A percentile compares a stretch with the other conserved stretches of the same genome.
Conservation (phyloP, 2,888 invertebrate species). For the Diarsia mendica region DNA sequence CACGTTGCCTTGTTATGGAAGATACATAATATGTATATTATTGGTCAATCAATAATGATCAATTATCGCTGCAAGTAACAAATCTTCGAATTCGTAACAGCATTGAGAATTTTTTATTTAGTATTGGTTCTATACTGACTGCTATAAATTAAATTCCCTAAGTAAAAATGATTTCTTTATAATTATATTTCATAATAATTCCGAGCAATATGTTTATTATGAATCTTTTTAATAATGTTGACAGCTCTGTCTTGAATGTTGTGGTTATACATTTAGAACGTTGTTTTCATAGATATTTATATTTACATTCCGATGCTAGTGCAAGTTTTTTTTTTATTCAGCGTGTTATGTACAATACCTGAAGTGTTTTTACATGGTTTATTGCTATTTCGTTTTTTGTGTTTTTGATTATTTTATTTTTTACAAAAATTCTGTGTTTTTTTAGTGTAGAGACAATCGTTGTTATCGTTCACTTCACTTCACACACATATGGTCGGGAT, state of each 20-base stretch:
- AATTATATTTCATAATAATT: constrained; percentile 25
- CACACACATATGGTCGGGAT: constrained; percentile 67
- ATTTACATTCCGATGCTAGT: constrained; percentile 29
- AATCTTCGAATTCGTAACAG: not conserved
- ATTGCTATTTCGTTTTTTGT: not conserved
- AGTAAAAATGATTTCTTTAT: constrained; percentile 3
- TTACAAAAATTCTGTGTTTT: constrained; percentile 30
- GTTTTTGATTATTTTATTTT: constrained; percentile 5
- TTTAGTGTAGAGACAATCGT: constrained; percentile 35
- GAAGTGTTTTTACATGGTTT: constrained; percentile 12
- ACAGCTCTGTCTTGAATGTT: constrained; percentile 32
- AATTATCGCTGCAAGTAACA: not conserved
- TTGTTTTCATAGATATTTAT: constrained; percentile 48
- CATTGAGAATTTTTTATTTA: not conserved
- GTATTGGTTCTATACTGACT: not conserved
- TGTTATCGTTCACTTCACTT: constrained; percentile 66
- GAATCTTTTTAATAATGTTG: constrained; percentile 35
- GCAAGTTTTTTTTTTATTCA: constrained; percentile 20
- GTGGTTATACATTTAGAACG: constrained; percentile 38
- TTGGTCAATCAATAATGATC: not conserved
- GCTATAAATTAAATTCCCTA: constrained; percentile 2
- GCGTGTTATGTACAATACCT: constrained; percentile 34
- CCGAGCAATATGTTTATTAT: constrained; percentile 36
- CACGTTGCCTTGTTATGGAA: not conserved
- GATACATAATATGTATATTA: not conserved